phyloP scores from a whole-genome alignment of 2,797 vertebrate genomes.

The Amblyraja radiata region DNA sequence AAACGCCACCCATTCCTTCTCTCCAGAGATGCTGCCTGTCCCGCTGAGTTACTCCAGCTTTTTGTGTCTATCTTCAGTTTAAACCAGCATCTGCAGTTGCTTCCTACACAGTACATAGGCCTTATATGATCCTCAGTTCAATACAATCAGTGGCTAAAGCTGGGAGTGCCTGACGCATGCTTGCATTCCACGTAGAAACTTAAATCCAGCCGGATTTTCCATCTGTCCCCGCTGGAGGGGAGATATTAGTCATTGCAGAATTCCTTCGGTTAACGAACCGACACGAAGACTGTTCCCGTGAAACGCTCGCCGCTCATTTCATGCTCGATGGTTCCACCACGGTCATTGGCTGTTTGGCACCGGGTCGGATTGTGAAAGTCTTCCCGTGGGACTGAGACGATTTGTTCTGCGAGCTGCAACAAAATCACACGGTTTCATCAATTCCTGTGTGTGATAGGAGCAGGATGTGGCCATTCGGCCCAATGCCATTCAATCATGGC shows the following conservation, averaged over 20 bases:
- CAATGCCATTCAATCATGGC: too few species aligned
- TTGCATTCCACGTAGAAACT: too few species aligned
- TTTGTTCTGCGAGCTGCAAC: background rate
- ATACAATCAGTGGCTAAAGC: background rate
- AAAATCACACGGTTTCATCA: background rate
- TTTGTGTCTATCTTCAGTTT: too few species aligned
- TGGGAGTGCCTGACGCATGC: background rate
- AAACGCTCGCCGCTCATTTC: background rate
- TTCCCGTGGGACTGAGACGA: background rate
- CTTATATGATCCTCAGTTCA: background rate
- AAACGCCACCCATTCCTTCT: too few species aligned
- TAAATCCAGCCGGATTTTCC: too few species aligned
- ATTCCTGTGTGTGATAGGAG: too few species aligned
- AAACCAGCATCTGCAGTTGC: too few species aligned
- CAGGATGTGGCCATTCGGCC: too few species aligned
- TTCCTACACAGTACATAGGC: background rate
- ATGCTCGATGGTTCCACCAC: background rate
- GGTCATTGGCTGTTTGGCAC: conserved; percentile 30
- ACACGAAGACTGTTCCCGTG: too few species aligned
- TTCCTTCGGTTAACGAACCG: background rate
- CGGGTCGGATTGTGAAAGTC: conserved; percentile 19
- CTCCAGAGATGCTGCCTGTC: too few species aligned
- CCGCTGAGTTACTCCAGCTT: too few species aligned
- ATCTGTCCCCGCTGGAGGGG: background rate
- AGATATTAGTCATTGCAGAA: background rate